A percentile compares a stretch with the other conserved stretches of the same genome.
phyloP scores from a whole-genome alignment of 2,888 invertebrate genomes.

The Nebria brevicollis region DNA sequence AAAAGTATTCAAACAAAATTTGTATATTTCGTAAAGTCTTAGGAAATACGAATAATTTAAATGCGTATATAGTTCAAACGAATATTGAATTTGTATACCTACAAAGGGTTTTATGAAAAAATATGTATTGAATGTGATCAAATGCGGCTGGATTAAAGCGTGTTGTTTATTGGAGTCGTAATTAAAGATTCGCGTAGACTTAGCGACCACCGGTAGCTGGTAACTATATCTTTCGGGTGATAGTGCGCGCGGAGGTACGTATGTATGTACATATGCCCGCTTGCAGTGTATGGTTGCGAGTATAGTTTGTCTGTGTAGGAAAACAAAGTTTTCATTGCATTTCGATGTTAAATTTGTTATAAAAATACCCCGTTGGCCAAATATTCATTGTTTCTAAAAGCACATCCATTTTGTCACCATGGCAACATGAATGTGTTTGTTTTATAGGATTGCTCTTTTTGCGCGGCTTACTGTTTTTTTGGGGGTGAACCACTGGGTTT shows the following conservation, averaged over 20 bases:
- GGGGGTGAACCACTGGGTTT: conserved; percentile 45
- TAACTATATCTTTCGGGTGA: too few relatives aligned
- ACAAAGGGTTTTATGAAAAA: neutral
- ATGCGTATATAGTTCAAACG: too few relatives aligned
- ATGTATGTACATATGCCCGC: neutral
- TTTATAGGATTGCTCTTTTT: conserved; percentile 46
- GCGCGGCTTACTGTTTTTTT: conserved; percentile 19
- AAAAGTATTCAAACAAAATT: too few relatives aligned
- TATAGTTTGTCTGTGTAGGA: conserved; percentile 40
- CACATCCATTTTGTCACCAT: conserved; percentile 47
- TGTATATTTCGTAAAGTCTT: too few relatives aligned
- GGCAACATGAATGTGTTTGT: conserved; percentile 43
- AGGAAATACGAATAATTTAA: too few relatives aligned
- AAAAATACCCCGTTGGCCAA: conserved; percentile 46
- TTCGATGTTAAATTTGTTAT: conserved; percentile 48
- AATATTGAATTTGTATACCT: neutral
- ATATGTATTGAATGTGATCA: too few relatives aligned
- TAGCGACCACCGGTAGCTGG: too few relatives aligned
- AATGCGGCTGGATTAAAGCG: too few relatives aligned
- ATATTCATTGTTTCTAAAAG: conserved; percentile 47
- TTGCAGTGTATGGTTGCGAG: conserved; percentile 15
- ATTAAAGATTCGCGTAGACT: too few relatives aligned
- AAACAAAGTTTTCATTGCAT: conserved; percentile 47
- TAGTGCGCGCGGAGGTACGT: too few relatives aligned
- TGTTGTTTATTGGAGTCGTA: too few relatives aligned